Base-by-base conservation (phyloP, 2,113 vertebrate genomes). In the Prochilodus magdalenae region DNA sequence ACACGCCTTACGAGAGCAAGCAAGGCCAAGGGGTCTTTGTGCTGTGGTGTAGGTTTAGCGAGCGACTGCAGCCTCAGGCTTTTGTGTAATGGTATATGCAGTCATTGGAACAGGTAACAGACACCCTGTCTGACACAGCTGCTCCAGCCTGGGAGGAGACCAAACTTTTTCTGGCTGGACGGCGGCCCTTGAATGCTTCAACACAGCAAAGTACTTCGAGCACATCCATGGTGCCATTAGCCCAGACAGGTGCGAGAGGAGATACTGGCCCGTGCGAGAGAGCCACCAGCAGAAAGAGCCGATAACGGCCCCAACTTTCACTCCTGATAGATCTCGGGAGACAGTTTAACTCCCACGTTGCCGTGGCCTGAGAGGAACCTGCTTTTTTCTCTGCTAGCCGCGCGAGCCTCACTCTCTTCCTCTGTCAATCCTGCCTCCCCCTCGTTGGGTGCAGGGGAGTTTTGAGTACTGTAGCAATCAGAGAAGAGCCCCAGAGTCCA, bases 21-120 rank as follows among this genome's bases (percentile, higher is more conserved):
- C 0, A 33, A 75, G 26, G 51, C 63, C 51, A 2, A 16, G 51
- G 26, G 49, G 62, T 67, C 57, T 62, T 70, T 71, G 65, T 53
- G 66, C 65, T 36, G 12, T 72, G 65, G 44, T 62, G 22, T 47
- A 16, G 18, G 15, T 77, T 53, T 65, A 55, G 27, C 26, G 71
- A 63, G 62, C 55, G 49, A 16, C 33, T 75, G 24, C 20, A 12
- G 70, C 73, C 66, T 86, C 33, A n/a, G 65, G 73, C 73, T 59
- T 76, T 75, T 80, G 67, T 74, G 82, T 80, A 82, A 85, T 79
- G 74, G 83, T 77, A 75, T 87, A 84, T 73, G 77, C 85, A 90
- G 73, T 57, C 53, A 83, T 16, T 4, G 77, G 82, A 92, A 84
- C 79, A 49, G 70, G 83, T 57, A 85, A 70, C 81, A 78, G 81